Percentiles rank a stretch among this genome's conserved stretches.
Evolutionary conservation across 2,888 invertebrate species (phyloP).

Genomic region (Hedya salicella): DNA sequence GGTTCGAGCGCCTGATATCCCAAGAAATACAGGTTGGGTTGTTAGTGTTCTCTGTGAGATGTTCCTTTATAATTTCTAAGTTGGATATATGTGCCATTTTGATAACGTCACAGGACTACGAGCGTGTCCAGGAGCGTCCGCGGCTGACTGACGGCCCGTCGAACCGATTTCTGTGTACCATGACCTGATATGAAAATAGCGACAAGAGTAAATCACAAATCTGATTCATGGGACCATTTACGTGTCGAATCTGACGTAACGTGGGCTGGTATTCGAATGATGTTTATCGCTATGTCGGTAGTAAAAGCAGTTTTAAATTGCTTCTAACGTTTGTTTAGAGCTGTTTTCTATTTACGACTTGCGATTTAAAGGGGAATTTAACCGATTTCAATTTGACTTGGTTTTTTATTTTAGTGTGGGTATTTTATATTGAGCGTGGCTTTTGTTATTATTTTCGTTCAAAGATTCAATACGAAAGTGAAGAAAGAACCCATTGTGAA

Average conservation of each 20-base stretch:
- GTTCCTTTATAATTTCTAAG: slow-evolving; percentile 44
- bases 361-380: too few relatives aligned
- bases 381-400: too few relatives aligned
- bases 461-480: too few relatives aligned
- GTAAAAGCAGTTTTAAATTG: slow-evolving; percentile 20
- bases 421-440: too few relatives aligned
- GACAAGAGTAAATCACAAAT: slow-evolving; percentile 69
- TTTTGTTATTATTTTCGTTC: too few relatives aligned
- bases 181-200: slow-evolving; percentile 79
- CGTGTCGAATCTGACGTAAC: slow-evolving; percentile 72
- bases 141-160: slow-evolving; percentile 63
- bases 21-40: slow-evolving; percentile 65
- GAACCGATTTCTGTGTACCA: slow-evolving; percentile 59
- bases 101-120: slow-evolving; percentile 47
- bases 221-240: slow-evolving; percentile 64
- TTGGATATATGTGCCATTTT: slow-evolving; percentile 51
- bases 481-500: too few relatives aligned
- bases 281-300: slow-evolving; percentile 57
- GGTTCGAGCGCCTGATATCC: slow-evolving; percentile 83
- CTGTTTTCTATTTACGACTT: slow-evolving; percentile 3
- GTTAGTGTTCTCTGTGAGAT: slow-evolving; percentile 49
- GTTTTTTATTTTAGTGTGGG: too few relatives aligned
- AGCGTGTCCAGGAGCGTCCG: slow-evolving; percentile 55
- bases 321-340: not conserved
- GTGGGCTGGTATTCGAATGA: slow-evolving; percentile 55